These are phyloP conservation scores for Loxodonta africana DNA, from an alignment of 2,113 vertebrate genomes.

Conservation along the genomic window DNA sequence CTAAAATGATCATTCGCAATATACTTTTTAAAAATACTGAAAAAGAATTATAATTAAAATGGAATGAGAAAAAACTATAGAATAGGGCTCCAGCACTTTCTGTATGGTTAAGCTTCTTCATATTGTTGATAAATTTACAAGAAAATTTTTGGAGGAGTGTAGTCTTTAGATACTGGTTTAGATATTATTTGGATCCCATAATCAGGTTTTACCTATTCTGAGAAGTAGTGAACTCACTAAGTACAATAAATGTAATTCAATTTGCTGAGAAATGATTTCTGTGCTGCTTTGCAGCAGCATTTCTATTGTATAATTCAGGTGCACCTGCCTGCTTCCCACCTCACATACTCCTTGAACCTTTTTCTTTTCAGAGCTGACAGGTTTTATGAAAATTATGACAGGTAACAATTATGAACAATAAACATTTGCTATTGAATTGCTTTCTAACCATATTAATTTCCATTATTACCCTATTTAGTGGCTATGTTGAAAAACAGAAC, in stretches of 20 bases:
- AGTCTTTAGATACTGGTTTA: neutral
- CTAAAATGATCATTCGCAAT: neutral
- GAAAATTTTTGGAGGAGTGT: neutral
- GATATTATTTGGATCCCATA: neutral
- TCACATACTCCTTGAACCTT: conserved; percentile 31
- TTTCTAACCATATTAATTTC: conserved; percentile 82
- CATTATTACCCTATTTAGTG: conserved; percentile 54
- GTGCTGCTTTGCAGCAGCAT: neutral
- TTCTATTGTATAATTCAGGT: conserved; percentile 35
- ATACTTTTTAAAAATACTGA: neutral
- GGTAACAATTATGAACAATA: conserved; percentile 71
- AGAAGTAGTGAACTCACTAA: neutral
- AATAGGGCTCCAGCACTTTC: neutral
- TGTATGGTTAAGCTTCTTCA: neutral
- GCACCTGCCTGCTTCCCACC: neutral
- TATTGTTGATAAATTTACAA: neutral
- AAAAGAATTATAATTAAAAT: conserved; percentile 4
- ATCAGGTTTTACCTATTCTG: conserved; percentile 45
- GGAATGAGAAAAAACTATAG: neutral
- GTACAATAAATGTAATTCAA: neutral
- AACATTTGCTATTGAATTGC: conserved; percentile 76
- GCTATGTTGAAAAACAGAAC: conserved; percentile 73
- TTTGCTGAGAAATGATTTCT: conserved; percentile 41
- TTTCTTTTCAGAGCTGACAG: conserved; percentile 57
- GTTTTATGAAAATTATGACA: conserved; percentile 70